Conservation (phyloP, 2,113 vertebrate species). For the Bufo bufo region DNA sequence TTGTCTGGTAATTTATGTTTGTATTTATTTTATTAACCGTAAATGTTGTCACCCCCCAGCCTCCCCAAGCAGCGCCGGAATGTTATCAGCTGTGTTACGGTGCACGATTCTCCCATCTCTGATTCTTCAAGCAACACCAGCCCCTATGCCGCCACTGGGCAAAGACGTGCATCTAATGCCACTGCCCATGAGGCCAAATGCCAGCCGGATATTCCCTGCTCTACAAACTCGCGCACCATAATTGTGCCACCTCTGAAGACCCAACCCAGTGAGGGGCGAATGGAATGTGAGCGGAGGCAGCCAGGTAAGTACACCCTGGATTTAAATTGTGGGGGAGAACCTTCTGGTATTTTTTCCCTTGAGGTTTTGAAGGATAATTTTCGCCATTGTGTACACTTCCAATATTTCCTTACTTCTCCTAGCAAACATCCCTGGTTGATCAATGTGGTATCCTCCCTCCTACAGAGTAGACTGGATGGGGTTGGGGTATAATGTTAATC, state of each 20-base stretch:
- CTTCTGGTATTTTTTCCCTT: no score
- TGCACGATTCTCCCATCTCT: conserved; percentile 94
- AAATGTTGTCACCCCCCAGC: neutral
- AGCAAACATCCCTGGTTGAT: no score
- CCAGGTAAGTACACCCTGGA: conserved; percentile 76
- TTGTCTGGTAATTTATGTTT: neutral
- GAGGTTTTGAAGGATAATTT: no score
- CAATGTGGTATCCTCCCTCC: no score
- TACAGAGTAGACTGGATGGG: no score
- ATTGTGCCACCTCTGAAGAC: conserved; percentile 96
- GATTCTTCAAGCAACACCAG: conserved; percentile 95
- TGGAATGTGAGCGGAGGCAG: conserved; percentile 87
- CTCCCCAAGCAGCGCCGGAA: conserved; percentile 96
- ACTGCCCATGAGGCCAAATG: conserved; percentile 82
- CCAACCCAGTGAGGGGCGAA: conserved; percentile 83
- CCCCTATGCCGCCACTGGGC: conserved; percentile 81
- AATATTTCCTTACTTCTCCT: no score
- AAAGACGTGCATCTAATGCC: conserved; percentile 73
- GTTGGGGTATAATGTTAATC: no score
- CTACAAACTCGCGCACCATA: conserved; percentile 89
- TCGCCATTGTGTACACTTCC: neutral
- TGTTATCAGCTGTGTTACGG: conserved; percentile 98
- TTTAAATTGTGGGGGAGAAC: no score
- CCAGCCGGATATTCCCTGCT: conserved; percentile 84
- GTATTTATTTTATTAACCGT: neutral